phyloP scores from a whole-genome alignment of 1,140 invertebrate genomes.

The Lepidurus arcticus region DNA sequence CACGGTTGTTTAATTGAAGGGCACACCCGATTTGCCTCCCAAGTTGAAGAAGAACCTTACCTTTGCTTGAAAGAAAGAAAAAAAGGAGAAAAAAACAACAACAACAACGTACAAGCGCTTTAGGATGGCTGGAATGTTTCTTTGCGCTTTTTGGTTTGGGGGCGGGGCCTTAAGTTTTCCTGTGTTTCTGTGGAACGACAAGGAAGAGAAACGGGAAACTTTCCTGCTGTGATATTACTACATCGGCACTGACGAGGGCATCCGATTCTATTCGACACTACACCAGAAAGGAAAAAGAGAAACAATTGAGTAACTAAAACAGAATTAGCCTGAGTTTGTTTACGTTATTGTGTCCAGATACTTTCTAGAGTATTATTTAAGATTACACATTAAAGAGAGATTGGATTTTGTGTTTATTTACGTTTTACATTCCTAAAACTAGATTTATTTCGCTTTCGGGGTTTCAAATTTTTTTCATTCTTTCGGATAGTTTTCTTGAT shows the following conservation, averaged over 20 bases:
- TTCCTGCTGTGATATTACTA: conserved; percentile 15
- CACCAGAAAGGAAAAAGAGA: neutral
- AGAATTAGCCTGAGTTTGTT: neutral
- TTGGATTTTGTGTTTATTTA: neutral
- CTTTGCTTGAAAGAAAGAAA: neutral
- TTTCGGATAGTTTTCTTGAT: neutral
- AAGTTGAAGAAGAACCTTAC: conserved; percentile 22
- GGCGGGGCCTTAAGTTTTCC: conserved; percentile 3
- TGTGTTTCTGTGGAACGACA: neutral
- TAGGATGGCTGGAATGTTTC: conserved; percentile 2
- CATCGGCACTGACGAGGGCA: conserved; percentile 8
- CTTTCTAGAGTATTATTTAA: conserved; percentile 11
- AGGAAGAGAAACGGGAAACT: neutral
- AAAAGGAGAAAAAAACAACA: too few relatives aligned
- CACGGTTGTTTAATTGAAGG: conserved; percentile 21
- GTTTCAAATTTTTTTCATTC: neutral
- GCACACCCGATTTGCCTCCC: conserved; percentile 20
- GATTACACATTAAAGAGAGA: neutral
- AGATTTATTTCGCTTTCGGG: conserved; percentile 19
- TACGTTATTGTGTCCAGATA: neutral
- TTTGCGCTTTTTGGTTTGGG: neutral
- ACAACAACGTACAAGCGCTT: neutral
- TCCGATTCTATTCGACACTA: conserved; percentile 7
- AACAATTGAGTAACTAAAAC: neutral
- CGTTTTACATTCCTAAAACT: conserved; percentile 1